Evolutionary conservation across 2,113 vertebrate species (phyloP), one percentile per base, ranked within the genome.

Genomic region (Leptodactylus fuscus): DNA sequence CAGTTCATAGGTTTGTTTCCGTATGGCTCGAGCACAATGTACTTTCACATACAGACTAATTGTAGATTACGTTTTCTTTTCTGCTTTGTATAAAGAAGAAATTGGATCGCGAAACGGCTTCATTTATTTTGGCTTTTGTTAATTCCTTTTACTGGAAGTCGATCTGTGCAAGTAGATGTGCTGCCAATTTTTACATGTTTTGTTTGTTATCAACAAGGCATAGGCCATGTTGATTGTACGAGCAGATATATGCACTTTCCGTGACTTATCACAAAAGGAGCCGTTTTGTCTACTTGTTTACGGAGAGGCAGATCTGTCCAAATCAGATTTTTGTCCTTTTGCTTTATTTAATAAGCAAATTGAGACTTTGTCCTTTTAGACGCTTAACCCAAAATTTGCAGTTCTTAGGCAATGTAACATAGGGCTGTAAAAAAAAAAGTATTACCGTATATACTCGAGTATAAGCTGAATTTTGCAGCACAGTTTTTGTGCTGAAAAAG

Each of bases 161-260:
- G 85, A 89, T 91, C 89, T 73, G 87, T 89, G 88, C 88, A 87
- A 88, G 91, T 89, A 89, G 88, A 91, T 89, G 88, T 90, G 87
- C 88, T 91, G 90, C 91, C 91, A 92, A 90, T 86, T 91, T 90
- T 87, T 89, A 91, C 91, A 91, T 88, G 87, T 88, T 67, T 88
- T 91, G 89, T 91, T 91, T 92, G 90, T 90, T 91, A 90, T 91
- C 91, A 88, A 88, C 91, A 89, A 88, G 83, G 90, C 62, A 24
- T 89, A 91, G 89, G 84, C 88, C 0, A 0, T 91, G 91, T 91
- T 90, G 91, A 93, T 93, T 88, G 81, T 78, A 87, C 89, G 87
- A 49, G 81, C 78, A 91, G 91, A 91, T 92, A 90, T 91, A 90
- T 87, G 87, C 79, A 88, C 89, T 89, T 90, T 90, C 88, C 71